phyloP scores from a whole-genome alignment of 2,113 vertebrate species.

The Callospermophilus lateralis region DNA sequence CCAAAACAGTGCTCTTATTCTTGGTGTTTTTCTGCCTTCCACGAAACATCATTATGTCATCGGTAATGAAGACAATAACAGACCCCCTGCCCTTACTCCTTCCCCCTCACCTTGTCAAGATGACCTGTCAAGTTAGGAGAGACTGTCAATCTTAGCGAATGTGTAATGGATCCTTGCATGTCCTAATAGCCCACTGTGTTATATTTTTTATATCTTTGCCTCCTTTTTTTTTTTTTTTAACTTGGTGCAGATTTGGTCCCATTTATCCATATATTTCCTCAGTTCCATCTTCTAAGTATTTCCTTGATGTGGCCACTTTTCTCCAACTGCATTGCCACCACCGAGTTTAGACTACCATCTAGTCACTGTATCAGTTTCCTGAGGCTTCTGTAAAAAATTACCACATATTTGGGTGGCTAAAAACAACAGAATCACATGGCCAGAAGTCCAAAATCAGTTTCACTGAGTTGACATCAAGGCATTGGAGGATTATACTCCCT shows the following conservation, averaged over 20 bases:
- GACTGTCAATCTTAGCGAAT: neutral
- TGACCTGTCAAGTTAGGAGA: neutral
- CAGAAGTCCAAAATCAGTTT: neutral
- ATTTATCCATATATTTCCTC: neutral
- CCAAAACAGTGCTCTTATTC: neutral
- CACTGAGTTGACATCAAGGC: neutral
- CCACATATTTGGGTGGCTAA: neutral
- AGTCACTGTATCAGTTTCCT: neutral
- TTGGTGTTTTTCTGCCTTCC: neutral
- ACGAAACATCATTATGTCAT: neutral
- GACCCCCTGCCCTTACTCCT: neutral
- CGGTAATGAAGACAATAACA: neutral
- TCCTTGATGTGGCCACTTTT: neutral
- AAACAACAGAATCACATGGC: neutral
- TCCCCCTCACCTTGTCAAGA: neutral
- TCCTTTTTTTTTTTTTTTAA: neutral
- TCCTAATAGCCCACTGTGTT: neutral
- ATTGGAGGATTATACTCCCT: rapidly evolving
- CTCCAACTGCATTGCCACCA: neutral
- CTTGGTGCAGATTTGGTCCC: neutral
- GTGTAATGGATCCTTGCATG: neutral
- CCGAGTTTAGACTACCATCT: neutral
- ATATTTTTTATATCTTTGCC: neutral
- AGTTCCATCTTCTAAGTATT: neutral
- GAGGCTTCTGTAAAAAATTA: neutral